Base-by-base conservation (phyloP, 2,113 vertebrate species). In the Ageneiosus marmoratus region DNA sequence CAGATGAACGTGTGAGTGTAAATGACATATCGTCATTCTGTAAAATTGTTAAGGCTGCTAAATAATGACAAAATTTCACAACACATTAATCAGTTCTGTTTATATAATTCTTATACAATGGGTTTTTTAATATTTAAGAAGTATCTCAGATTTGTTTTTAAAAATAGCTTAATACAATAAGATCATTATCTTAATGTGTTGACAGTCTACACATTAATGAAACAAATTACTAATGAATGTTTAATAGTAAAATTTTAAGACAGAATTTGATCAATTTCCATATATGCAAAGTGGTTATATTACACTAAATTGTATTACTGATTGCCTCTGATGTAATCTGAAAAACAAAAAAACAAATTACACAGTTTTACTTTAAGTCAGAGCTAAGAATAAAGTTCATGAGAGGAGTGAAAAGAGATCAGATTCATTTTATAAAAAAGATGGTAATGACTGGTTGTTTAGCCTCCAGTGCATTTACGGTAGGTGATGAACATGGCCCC, bases 381-480 rank as follows among this genome's bases (percentile, higher is more conserved):
- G 37, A 41, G 2, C 37, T 3, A 20, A 50, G 6, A 20, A 5
- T 65, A 29, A 32, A 29, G 9, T 13, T 27, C 11, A 29, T 65
- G 8, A 34, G 18, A 9, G 0, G 2, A 5, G 32, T 32, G 37
- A 5, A 34, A 34, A 34, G 62, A 37, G 37, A n/a, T n/a, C 29
- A 3, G 62, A 65, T n/a, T n/a, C n/a, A n/a, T n/a, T n/a, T n/a
- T n/a, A 22, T 67, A 18, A 41, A 41, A 13, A 29, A n/a, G n/a
- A n/a, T n/a, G 32, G 62, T 16, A 15, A 8, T 1, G 15, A 34
- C 62, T 11, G 9, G 4, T 16, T 3, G 8, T 67, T 63, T 80
- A 86, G 4, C 85, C 81, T 22, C 85, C 81, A 7, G 2, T 1
- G 58, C 85, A 83, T 46, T 18, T 83, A 37, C 60, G 69, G 58